Percentiles rank a stretch among this genome's conserved stretches.
Evolutionary conservation across 2,797 vertebrate genomes (phyloP).

Genomic region (Megaceryle alcyon): DNA sequence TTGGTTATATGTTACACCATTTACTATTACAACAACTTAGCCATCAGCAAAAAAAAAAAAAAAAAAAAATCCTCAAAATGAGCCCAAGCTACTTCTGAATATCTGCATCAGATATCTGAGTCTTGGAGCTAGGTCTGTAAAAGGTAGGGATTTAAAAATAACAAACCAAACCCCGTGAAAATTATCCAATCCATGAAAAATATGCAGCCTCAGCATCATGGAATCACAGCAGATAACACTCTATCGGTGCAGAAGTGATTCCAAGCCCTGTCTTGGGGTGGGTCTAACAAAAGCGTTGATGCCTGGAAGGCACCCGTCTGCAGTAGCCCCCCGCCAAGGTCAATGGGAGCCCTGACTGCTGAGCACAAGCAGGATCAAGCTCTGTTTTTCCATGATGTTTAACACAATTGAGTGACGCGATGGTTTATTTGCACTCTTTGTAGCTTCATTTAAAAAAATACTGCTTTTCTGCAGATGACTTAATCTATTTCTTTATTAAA

Average conservation of each 20-base stretch:
- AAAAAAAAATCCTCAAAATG: conserved; percentile 30
- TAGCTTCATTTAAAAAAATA: conserved; percentile 33
- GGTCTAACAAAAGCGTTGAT: conserved; percentile 46
- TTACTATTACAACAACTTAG: conserved; percentile 30
- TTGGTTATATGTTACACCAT: not conserved
- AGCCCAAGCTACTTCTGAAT: conserved; percentile 4
- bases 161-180: conserved; percentile 47
- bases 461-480: conserved; percentile 25
- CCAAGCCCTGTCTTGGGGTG: not conserved
- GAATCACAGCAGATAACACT: conserved; percentile 36
- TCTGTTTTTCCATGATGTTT: conserved; percentile 60
- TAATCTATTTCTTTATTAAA: not conserved
- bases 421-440: conserved; percentile 12
- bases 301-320: not conserved
- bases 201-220: conserved; percentile 60
- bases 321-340: not conserved
- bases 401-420: conserved; percentile 37
- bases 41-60: conserved; percentile 46
- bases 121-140: conserved; percentile 21
- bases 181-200: conserved; percentile 62
- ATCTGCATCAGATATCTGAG: not conserved
- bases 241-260: not conserved
- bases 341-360: conserved; percentile 42
- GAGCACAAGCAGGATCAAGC: conserved; percentile 21
- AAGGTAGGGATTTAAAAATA: conserved; percentile 54